Conservation (phyloP, 2,797 vertebrate genomes). For the Anabacerthia variegaticeps region DNA sequence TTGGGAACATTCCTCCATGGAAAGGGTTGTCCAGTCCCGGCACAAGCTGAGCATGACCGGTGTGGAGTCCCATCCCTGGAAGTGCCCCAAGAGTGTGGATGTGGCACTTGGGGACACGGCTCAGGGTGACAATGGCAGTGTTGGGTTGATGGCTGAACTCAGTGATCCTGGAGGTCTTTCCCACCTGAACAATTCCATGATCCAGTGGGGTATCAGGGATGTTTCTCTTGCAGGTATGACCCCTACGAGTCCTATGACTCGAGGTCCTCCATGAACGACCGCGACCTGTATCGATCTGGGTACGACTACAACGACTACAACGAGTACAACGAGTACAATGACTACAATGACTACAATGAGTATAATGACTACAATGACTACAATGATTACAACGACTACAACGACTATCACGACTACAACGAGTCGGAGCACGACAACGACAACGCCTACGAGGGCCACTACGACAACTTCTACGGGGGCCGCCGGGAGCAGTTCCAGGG, state of each 20-base stretch:
- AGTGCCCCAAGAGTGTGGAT: too few species aligned
- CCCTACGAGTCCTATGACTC: background rate
- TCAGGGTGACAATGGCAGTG: too few species aligned
- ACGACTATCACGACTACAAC: background rate
- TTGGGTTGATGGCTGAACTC: background rate
- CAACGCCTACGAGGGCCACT: conserved; percentile 71
- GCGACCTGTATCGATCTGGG: background rate
- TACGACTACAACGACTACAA: conserved; percentile 75
- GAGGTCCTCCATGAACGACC: background rate
- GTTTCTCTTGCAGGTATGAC: background rate
- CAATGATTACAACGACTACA: conserved; percentile 80
- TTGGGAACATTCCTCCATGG: too few species aligned
- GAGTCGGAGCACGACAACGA: conserved; percentile 78
- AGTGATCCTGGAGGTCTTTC: background rate
- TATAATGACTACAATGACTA: background rate
- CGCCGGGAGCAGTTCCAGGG: conserved; percentile 80
- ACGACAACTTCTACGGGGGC: conserved; percentile 64
- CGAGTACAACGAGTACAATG: background rate
- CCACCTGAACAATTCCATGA: background rate
- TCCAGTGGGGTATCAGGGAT: background rate
- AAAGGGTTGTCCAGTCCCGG: too few species aligned
- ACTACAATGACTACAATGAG: conserved; percentile 74
- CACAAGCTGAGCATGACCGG: too few species aligned
- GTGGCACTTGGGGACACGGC: too few species aligned
- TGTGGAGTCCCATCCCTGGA: too few species aligned